Conservation (phyloP, 1,140 invertebrate genomes). For the Trachelipus rathkii region DNA sequence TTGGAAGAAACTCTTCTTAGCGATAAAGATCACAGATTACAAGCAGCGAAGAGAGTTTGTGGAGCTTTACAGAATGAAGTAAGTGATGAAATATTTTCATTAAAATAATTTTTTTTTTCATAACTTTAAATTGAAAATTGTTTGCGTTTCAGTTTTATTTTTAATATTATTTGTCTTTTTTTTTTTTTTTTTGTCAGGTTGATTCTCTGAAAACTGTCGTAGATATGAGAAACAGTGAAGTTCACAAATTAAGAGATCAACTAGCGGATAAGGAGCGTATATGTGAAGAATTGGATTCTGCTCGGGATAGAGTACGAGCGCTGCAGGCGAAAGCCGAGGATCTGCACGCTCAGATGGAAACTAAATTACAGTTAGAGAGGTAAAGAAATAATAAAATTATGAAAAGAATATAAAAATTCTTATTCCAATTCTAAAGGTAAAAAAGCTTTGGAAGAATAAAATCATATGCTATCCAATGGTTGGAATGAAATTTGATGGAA, state of each 20-base stretch:
- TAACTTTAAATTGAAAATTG: no score
- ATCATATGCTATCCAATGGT: no score
- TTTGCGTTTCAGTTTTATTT: neutral
- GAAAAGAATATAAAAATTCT: no score
- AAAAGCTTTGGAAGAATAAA: no score
- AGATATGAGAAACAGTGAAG: slow-evolving; percentile 54
- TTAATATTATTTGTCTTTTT: neutral
- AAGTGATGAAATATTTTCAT: neutral
- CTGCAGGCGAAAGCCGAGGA: slow-evolving; percentile 66
- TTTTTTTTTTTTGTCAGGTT: slow-evolving; percentile 33
- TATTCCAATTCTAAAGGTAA: no score
- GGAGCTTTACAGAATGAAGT: slow-evolving; percentile 41
- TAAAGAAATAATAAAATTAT: neutral
- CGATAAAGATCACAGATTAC: slow-evolving; percentile 41
- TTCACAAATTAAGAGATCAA: slow-evolving; percentile 63
- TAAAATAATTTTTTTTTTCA: no score
- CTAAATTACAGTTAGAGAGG: slow-evolving; percentile 51
- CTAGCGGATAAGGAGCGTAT: slow-evolving; percentile 56
- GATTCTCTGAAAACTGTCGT: slow-evolving; percentile 43
- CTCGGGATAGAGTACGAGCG: slow-evolving; percentile 56
- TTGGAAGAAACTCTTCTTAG: slow-evolving; percentile 40
- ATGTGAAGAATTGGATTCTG: slow-evolving; percentile 57
- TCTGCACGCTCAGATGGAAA: slow-evolving; percentile 61
- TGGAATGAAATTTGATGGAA: no score
- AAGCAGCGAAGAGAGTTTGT: slow-evolving; percentile 34